Conservation (phyloP, 2,113 vertebrate genomes). For the Physeter macrocephalus region DNA sequence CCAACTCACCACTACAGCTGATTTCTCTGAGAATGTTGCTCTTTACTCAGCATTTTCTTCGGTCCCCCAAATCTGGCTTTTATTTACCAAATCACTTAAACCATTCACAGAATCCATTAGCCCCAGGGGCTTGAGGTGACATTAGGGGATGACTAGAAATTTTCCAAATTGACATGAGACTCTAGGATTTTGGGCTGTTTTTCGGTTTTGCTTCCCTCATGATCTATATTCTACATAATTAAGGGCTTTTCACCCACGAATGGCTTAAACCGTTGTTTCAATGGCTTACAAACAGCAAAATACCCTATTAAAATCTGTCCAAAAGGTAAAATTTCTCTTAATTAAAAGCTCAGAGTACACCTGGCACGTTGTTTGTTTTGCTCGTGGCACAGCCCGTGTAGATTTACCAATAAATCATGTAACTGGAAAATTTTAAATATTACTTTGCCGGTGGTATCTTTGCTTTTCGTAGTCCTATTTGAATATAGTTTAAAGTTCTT, state of each 20-base stretch:
- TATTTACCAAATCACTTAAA: not conserved
- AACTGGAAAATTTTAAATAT: constrained; percentile 47
- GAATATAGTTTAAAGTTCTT: constrained; percentile 32
- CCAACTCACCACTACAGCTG: not conserved
- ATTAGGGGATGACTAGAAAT: not conserved
- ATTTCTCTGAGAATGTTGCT: not conserved
- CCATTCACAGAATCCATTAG: not conserved
- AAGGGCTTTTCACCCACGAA: constrained; percentile 32
- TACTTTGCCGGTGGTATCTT: constrained; percentile 18
- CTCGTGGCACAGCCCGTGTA: not conserved
- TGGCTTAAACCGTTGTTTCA: constrained; percentile 50
- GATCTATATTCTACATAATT: constrained; percentile 34
- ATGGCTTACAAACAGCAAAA: not conserved
- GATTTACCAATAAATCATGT: constrained; percentile 36
- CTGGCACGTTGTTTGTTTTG: not conserved
- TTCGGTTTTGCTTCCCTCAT: constrained; percentile 27
- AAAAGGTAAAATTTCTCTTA: constrained; percentile 46
- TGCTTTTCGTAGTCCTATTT: constrained; percentile 17
- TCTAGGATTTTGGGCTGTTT: not conserved
- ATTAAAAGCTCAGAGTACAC: constrained; percentile 54
- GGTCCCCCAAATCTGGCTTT: not conserved
- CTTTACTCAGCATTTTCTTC: not conserved
- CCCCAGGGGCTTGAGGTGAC: not conserved
- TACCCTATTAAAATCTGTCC: constrained; percentile 34
- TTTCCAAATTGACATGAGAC: not conserved